These are phyloP conservation scores for Sinocyclocheilus grahami DNA, from an alignment of 2,113 vertebrate genomes.

Conservation along the genomic window DNA sequence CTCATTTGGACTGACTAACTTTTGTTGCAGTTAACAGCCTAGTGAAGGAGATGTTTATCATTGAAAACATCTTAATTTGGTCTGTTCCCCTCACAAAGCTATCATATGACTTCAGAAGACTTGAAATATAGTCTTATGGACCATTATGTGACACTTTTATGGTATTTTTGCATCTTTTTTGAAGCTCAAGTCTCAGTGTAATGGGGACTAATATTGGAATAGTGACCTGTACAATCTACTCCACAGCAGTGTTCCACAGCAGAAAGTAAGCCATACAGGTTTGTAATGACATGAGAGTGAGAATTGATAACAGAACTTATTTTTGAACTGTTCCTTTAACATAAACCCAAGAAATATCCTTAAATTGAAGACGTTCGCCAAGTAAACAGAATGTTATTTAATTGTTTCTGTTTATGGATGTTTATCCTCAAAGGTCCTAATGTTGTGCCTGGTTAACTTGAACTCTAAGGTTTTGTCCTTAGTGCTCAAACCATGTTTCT, in stretches of 20 bases:
- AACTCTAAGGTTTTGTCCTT: neutral
- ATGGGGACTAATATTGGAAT: too few relatives aligned
- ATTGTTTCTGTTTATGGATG: neutral
- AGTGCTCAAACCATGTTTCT: neutral
- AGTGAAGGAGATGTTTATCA: neutral
- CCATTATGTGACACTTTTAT: too few relatives aligned
- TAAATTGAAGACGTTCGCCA: neutral
- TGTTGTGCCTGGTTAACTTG: neutral
- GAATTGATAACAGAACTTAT: too few relatives aligned
- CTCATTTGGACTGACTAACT: neutral
- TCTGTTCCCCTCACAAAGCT: neutral
- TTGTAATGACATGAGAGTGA: too few relatives aligned
- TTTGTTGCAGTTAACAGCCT: neutral
- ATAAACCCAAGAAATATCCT: neutral
- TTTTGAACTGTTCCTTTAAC: neutral
- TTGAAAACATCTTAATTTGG: neutral
- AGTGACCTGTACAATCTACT: too few relatives aligned
- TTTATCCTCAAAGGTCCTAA: neutral
- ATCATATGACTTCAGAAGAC: too few relatives aligned
- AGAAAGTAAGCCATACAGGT: too few relatives aligned
- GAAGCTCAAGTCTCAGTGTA: too few relatives aligned
- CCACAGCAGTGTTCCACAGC: too few relatives aligned
- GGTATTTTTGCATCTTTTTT: too few relatives aligned
- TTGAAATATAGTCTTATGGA: too few relatives aligned
- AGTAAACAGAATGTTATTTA: neutral